Evolutionary conservation across 2,888 invertebrate species (phyloP).

Genomic region (Meghimatium bilineatum): DNA sequence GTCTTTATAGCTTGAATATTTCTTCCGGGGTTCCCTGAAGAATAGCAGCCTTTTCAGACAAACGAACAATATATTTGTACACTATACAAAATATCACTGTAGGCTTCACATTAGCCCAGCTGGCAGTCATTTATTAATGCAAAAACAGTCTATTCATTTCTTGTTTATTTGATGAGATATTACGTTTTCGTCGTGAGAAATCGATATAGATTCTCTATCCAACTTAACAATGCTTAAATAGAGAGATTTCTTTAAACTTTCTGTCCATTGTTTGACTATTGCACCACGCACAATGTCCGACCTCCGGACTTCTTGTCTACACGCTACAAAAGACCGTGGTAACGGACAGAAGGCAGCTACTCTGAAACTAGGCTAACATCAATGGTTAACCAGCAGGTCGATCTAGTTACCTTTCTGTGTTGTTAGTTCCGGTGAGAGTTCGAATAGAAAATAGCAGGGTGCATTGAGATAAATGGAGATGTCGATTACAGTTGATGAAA

Average conservation of each 20-base stretch:
- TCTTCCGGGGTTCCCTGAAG: constrained; percentile 10
- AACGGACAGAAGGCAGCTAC: neutral
- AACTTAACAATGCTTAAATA: neutral
- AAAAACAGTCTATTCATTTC: neutral
- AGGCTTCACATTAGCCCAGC: constrained; percentile 3
- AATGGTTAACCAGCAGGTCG: neutral
- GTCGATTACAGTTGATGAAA: neutral
- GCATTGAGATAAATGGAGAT: neutral
- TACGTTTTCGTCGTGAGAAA: neutral
- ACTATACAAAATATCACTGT: neutral
- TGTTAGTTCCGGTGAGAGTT: neutral
- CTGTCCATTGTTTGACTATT: constrained; percentile 18
- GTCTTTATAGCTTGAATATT: neutral
- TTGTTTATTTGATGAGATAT: neutral
- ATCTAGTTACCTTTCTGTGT: neutral
- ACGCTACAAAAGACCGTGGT: neutral
- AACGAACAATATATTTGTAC: constrained; percentile 28
- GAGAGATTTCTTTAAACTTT: neutral
- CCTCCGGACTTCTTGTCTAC: neutral
- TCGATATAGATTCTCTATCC: constrained; percentile 10
- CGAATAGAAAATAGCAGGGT: neutral
- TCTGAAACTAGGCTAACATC: neutral
- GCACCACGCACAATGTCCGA: neutral
- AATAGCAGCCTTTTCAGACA: constrained; percentile 12
- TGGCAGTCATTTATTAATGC: neutral